These are phyloP conservation scores for Glandiceps talaboti DNA, from an alignment of 53 echinoderm and acorn worm genomes.

Conservation along the genomic window DNA sequence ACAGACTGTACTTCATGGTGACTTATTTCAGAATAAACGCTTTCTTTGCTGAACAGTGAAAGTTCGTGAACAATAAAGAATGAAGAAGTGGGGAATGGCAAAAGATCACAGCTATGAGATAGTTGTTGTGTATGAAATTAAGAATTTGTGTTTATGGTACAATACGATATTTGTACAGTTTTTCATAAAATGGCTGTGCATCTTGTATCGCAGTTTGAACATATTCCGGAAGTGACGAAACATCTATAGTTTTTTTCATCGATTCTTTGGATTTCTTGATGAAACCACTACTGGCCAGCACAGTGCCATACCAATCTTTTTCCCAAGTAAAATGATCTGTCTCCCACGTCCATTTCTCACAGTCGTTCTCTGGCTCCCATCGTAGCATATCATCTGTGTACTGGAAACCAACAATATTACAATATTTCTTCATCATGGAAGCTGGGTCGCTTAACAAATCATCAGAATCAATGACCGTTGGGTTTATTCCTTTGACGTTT, in stretches of 20 bases:
- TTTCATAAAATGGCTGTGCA: too few species aligned
- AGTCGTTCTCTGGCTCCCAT: conserved; percentile 57
- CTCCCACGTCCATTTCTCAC: too few species aligned
- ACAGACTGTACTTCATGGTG: too few species aligned
- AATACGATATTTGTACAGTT: too few species aligned
- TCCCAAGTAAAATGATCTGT: conserved; percentile 69
- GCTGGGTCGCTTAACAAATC: conserved; percentile 69
- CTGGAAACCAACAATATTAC: conserved; percentile 57
- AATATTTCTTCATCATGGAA: conserved; percentile 52
- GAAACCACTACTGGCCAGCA: background rate
- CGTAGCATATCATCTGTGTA: conserved; percentile 46
- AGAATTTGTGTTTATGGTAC: too few species aligned
- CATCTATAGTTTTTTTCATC: too few species aligned
- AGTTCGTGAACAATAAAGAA: too few species aligned
- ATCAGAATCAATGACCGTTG: conserved; percentile 83
- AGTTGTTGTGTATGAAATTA: too few species aligned
- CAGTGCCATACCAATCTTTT: background rate
- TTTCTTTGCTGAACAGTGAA: too few species aligned
- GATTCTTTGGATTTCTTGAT: background rate
- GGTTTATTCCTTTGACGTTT: conserved; percentile 51
- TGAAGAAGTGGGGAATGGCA: too few species aligned
- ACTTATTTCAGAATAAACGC: too few species aligned
- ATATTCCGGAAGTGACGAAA: background rate
- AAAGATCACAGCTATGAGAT: too few species aligned
- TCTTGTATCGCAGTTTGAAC: conserved; percentile 44